These are phyloP conservation scores for Melopsittacus undulatus DNA, from an alignment of 2,797 vertebrate species.

Conservation along the genomic window DNA sequence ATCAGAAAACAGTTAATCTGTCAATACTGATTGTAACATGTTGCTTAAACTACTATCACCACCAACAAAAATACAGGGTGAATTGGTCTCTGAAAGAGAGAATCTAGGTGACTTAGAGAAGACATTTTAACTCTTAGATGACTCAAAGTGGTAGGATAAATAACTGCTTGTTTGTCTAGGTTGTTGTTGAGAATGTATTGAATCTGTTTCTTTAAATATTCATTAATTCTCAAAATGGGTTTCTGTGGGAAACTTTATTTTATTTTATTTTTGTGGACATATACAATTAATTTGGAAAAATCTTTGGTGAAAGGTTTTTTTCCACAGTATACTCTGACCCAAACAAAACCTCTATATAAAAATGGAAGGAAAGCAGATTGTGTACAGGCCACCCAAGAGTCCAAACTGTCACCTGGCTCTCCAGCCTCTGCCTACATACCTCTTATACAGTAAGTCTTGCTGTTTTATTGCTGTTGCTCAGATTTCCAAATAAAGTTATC, in stretches of 20 bases:
- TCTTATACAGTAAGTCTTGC: accelerated
- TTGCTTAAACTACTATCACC: not conserved
- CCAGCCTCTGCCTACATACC: not conserved
- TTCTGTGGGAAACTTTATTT: not conserved
- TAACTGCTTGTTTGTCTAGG: not conserved
- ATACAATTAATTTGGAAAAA: not conserved
- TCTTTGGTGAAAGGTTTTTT: not conserved
- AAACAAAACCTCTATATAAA: not conserved
- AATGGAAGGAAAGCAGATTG: not conserved
- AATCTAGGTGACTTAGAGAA: not conserved
- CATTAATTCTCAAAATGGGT: not conserved
- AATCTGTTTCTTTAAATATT: not conserved
- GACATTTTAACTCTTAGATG: not conserved
- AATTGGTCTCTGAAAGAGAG: not conserved
- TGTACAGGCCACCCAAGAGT: not conserved
- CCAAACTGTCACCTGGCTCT: not conserved
- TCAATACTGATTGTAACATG: not conserved
- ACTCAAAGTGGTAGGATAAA: not conserved
- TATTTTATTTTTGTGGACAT: not conserved
- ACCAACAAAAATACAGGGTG: not conserved
- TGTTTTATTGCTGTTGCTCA: not conserved
- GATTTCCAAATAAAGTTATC: not conserved
- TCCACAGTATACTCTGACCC: not conserved
- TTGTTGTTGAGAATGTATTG: not conserved
- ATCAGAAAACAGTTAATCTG: not conserved